A percentile compares a stretch with the other conserved stretches of the same genome.
Conservation (phyloP, 2,113 vertebrate genomes). For the Gallinago media region DNA sequence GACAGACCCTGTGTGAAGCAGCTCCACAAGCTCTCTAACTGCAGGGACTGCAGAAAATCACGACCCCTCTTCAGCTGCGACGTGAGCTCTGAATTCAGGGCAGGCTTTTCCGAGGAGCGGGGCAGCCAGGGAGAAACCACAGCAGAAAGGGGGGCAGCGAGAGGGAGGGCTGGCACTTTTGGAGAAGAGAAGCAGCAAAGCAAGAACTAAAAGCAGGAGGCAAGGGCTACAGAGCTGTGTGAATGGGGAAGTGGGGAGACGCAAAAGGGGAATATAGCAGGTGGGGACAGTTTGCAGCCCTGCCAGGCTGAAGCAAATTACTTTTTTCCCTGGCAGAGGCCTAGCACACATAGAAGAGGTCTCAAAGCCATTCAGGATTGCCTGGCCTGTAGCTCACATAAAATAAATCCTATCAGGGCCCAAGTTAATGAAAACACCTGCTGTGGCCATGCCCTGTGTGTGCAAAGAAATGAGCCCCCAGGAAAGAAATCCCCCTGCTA, state of each 20-base stretch:
- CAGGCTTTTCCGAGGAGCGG: not conserved
- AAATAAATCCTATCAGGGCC: not conserved
- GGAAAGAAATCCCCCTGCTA: not conserved
- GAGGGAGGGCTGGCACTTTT: not conserved
- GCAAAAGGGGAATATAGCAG: conserved; percentile 2
- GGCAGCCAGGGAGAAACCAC: not conserved
- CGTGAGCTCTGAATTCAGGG: not conserved
- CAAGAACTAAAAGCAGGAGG: conserved; percentile 33
- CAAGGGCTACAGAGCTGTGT: not conserved
- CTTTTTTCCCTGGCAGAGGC: not conserved
- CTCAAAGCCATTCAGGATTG: not conserved
- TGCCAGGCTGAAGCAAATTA: not conserved
- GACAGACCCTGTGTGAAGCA: not conserved
- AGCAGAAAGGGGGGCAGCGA: not conserved
- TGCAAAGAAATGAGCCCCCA: not conserved
- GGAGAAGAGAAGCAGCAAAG: conserved; percentile 25
- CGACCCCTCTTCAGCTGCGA: not conserved
- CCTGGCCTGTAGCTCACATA: not conserved
- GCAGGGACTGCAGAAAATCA: not conserved
- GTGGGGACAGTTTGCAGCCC: not conserved
- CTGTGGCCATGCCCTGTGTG: not conserved
- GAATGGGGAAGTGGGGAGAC: conserved; percentile 27
- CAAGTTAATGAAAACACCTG: not conserved
- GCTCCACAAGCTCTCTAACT: not conserved
- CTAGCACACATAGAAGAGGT: not conserved